These are phyloP conservation scores for Aphelocoma coerulescens DNA, from an alignment of 2,113 vertebrate genomes.

Conservation along the genomic window DNA sequence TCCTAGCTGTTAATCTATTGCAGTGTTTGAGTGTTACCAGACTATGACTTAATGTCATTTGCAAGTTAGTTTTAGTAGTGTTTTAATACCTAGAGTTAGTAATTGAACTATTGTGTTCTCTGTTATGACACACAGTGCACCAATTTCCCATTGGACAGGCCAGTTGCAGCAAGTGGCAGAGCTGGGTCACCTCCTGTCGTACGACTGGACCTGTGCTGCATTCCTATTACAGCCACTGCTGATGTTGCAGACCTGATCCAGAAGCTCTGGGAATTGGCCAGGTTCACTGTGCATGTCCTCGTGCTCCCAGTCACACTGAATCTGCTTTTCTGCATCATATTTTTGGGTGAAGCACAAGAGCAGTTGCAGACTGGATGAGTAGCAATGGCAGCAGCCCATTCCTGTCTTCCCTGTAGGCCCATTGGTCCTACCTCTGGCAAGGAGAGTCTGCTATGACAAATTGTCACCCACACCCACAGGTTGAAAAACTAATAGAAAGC, in stretches of 20 bases:
- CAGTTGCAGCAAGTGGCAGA: neutral
- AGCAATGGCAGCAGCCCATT: neutral
- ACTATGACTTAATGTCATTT: neutral
- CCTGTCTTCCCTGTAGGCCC: neutral
- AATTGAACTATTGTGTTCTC: neutral
- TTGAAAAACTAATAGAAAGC: neutral
- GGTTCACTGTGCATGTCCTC: neutral
- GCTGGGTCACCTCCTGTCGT: neutral
- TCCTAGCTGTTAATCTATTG: neutral
- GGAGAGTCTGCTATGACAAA: neutral
- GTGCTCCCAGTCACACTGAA: neutral
- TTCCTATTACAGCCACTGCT: neutral
- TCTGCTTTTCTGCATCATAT: neutral
- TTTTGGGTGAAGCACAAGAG: neutral
- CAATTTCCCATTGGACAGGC: neutral
- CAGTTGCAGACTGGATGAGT: neutral
- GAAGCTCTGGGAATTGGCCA: neutral
- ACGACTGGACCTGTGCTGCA: neutral
- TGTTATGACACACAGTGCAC: rapidly evolving
- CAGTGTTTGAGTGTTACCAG: neutral
- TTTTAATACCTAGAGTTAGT: neutral
- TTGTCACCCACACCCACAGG: rapidly evolving
- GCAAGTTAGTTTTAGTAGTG: neutral
- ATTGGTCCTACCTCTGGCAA: neutral
- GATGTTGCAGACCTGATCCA: neutral